A percentile compares a stretch with the other conserved stretches of the same genome.
Evolutionary conservation across 2,888 invertebrate genomes (phyloP).

Genomic region (Clanis bilineata): DNA sequence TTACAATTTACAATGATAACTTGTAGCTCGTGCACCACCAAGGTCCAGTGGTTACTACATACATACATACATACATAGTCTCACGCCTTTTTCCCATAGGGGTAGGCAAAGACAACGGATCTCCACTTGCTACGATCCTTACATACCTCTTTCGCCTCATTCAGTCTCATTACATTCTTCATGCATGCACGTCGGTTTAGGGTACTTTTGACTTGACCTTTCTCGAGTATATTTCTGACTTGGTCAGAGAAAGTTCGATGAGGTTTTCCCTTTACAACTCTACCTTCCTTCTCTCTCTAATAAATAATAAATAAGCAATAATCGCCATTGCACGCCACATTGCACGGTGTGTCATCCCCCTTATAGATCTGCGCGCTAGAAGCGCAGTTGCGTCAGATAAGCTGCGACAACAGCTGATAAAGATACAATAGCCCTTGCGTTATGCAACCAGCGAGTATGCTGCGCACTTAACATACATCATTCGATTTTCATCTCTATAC

Average conservation of each 20-base stretch:
- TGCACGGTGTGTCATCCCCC: constrained; percentile 7
- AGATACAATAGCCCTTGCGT: constrained; percentile 63
- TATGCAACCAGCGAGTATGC: constrained; percentile 70
- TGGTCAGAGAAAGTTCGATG: too few relatives aligned
- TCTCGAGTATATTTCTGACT: too few relatives aligned
- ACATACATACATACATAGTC: too few relatives aligned
- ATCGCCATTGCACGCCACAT: background rate
- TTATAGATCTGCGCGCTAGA: constrained; percentile 13
- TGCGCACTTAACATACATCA: constrained; percentile 51
- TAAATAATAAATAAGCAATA: background rate
- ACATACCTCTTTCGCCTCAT: too few relatives aligned
- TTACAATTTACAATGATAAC: background rate
- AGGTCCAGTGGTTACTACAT: background rate
- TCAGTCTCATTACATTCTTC: too few relatives aligned
- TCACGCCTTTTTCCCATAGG: too few relatives aligned
- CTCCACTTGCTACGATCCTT: too few relatives aligned
- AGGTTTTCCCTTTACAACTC: too few relatives aligned
- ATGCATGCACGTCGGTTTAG: too few relatives aligned
- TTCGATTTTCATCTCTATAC: constrained; percentile 38
- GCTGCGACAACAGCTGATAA: constrained; percentile 55
- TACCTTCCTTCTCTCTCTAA: too few relatives aligned
- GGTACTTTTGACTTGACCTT: too few relatives aligned
- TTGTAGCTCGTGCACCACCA: background rate
- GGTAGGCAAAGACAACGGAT: too few relatives aligned
- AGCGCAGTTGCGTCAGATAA: constrained; percentile 49